Evolutionary conservation across 2,888 invertebrate genomes (phyloP).

Genomic region (Teinopalpus imperialis): DNA sequence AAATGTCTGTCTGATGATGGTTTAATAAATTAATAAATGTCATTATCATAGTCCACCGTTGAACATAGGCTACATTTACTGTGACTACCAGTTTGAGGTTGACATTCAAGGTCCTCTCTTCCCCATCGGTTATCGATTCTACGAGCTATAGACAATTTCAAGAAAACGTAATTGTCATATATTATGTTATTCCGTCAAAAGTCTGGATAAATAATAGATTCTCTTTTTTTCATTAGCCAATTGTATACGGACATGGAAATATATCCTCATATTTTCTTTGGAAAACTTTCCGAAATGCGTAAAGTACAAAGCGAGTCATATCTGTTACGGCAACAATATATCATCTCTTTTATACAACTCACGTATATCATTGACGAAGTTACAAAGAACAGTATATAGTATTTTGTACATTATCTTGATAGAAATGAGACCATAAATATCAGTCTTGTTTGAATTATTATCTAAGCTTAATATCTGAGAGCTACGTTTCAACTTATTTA

Average conservation of each 20-base stretch:
- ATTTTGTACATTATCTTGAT: not conserved
- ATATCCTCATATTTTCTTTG: conserved; percentile 63
- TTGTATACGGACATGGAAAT: conserved; percentile 63
- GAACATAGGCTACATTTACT: not conserved
- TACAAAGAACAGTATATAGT: conserved; percentile 20
- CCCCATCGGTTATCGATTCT: no score
- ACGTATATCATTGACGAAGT: conserved; percentile 30
- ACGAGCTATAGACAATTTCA: no score
- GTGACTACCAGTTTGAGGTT: no score
- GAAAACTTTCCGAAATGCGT: conserved; percentile 30
- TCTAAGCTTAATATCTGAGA: no score
- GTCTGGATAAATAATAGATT: conserved; percentile 2
- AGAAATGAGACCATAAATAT: no score
- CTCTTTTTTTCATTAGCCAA: conserved; percentile 41
- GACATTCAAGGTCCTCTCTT: no score
- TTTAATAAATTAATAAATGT: not conserved
- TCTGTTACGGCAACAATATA: conserved; percentile 31
- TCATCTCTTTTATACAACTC: conserved; percentile 29
- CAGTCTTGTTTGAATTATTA: no score
- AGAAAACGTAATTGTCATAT: no score
- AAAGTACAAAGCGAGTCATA: conserved; percentile 28
- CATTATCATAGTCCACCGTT: no score
- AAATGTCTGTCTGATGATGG: no score
- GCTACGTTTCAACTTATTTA: no score
- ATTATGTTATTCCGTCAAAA: no score